Base-by-base conservation (phyloP, 2,113 vertebrate genomes). In the Brachyhypopomus gauderio region DNA sequence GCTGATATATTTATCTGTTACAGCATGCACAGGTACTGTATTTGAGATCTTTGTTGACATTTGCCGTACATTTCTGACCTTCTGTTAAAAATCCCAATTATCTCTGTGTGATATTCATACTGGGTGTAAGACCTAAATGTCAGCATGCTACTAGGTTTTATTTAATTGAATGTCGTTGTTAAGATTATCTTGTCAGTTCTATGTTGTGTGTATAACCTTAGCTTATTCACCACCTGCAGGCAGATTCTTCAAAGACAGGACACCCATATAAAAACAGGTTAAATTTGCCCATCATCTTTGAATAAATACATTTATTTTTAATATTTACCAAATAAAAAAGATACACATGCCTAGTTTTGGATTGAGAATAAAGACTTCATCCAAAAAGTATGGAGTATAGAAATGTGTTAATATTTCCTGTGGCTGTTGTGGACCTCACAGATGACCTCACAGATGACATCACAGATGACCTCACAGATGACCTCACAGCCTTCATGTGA, bases 131-230 rank as follows among this genome's bases (percentile, higher is more conserved):
- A 74, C 52, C 48, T 73, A 85, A 88, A 87, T 87, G 84, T 83
- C 87, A 86, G 66, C 62, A 27, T 45, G 36, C n/a, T 76, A 74
- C 77, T 77, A 72, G 41, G 45, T 78, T 82, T 60, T 82, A 72
- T 77, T 78, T 27, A 36, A 64, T 63, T 77, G 77, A 87, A 88
- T 86, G 85, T 88, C 87, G 86, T 36, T 64, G 41, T 80, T 78
- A 82, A 56, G 73, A 75, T 76, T 73, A 64, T 17, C 11, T 73
- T 36, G 60, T 70, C 62, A 75, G 30, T 62, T 19, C 52, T 59
- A 60, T 72, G 64, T 45, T 27, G 77, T 59, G 36, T 20, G 45
- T 55, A 6, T 45, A 38, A n/a, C 41, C 34, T 19, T 41, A 20
- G 17, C 36, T 36, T 20, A 41, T 45, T 70, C 23, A 36, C 12